Evolutionary conservation across 2,113 vertebrate genomes (phyloP).

Genomic region (Hiodon tergisus): DNA sequence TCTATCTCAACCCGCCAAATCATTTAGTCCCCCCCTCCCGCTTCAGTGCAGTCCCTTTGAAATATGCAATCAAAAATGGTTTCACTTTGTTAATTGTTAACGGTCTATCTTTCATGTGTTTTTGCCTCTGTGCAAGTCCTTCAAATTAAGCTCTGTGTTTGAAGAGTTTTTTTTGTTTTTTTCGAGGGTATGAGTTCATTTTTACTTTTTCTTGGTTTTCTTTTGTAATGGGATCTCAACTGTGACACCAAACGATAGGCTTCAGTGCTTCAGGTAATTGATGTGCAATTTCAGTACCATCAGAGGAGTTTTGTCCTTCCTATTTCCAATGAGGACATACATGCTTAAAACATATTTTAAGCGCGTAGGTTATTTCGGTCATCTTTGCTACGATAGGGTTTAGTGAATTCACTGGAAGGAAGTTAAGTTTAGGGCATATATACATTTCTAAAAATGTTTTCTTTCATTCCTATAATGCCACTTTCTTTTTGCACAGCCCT

Average conservation of each 20-base stretch:
- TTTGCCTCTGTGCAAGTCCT: constrained; percentile 28
- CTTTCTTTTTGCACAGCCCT: neutral
- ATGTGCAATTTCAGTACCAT: constrained; percentile 55
- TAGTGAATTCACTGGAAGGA: constrained; percentile 14
- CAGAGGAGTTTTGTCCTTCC: constrained; percentile 49
- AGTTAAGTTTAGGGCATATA: neutral
- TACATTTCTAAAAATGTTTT: no score
- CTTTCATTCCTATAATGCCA: no score
- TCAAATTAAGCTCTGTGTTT: constrained; percentile 22
- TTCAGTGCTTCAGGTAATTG: constrained; percentile 57
- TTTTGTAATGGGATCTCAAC: constrained; percentile 10
- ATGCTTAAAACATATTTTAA: constrained; percentile 33
- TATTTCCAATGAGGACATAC: constrained; percentile 35
- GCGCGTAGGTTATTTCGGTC: constrained; percentile 48
- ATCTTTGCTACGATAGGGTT: constrained; percentile 27
- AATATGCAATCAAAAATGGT: neutral
- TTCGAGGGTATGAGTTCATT: constrained; percentile 13
- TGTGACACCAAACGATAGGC: constrained; percentile 46
- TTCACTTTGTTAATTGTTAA: neutral
- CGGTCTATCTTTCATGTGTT: constrained; percentile 28
- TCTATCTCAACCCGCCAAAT: constrained; percentile 19
- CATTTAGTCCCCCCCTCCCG: neutral
- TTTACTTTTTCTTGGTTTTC: neutral
- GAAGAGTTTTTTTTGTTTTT: constrained; percentile 32
- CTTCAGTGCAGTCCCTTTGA: neutral